Base-by-base conservation (phyloP, 1,140 invertebrate genomes). In the Planococcus citri region DNA sequence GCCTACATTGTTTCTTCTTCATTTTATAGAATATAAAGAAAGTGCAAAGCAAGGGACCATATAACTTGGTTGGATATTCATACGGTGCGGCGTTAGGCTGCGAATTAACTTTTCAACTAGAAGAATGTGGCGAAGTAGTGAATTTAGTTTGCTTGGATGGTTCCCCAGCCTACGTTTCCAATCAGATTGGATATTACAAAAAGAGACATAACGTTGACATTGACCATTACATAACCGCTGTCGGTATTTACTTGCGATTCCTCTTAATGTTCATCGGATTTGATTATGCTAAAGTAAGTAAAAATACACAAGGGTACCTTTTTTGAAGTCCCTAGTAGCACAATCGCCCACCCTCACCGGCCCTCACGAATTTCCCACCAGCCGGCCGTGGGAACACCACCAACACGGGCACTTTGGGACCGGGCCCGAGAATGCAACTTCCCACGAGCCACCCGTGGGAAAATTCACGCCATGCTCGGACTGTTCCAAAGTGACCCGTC, bases 51-150 rank as follows among this genome's bases (percentile, higher is more conserved):
- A 79, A 83, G 70, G 90, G 92, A 70, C 92, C 94, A 0, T 96
- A 94, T 80, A 85, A 85, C 22, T 78, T 99, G 41, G 83, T 89
- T 37, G 96, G 95, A 1, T 98, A 98, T 78, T 98, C 95, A 0
- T 98, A 92, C 78, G 96, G 96, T 61, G 88, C 90, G 8, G 86
- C 88, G 70, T 86, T 98, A 10, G 94, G 90, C 2, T 92, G 95
- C 76, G 96, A 98, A 81, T 97, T 98, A 86, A 89, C 88, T 1
- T 74, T 88, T 10, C 86, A 91, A 75, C 77, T 97, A 27, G 91
- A 97, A 77, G 17, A 51, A 17, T 76, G 77, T 29, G 84, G 85
- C 10, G 84, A 88, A 74, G 78, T 80, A 27, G 81, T 84, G 0
- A 80, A 82, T n/a, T 77, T 93, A 20, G 84, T 91, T 38, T 82